These are phyloP conservation scores for Agrilus biguttatus DNA, from an alignment of 2,888 invertebrate species.

Conservation along the genomic window DNA sequence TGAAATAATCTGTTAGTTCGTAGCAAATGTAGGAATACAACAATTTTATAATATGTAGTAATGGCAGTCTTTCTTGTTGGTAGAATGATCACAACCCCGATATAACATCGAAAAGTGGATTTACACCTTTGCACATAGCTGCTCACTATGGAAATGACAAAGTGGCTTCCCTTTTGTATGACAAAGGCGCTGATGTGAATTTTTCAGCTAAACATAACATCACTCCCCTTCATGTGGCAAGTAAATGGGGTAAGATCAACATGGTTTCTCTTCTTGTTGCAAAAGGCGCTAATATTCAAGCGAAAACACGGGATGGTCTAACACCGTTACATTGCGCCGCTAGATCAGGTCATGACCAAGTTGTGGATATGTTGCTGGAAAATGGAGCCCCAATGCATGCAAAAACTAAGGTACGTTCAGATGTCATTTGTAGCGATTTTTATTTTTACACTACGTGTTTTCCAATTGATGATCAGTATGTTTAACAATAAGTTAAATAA, in stretches of 20 bases:
- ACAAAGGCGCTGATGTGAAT: constrained; percentile 89
- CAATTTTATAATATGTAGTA: too few relatives aligned
- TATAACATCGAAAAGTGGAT: constrained; percentile 92
- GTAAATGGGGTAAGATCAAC: constrained; percentile 95
- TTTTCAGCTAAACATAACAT: constrained; percentile 95
- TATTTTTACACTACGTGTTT: too few relatives aligned
- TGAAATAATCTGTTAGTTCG: too few relatives aligned
- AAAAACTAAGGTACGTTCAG: constrained; percentile 68
- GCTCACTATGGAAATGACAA: constrained; percentile 97
- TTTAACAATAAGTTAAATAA: too few relatives aligned
- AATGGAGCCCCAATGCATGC: constrained; percentile 86
- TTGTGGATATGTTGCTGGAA: constrained; percentile 77
- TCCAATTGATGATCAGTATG: too few relatives aligned
- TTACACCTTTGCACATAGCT: constrained; percentile 96
- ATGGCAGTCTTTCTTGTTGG: constrained; percentile 7
- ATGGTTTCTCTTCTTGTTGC: constrained; percentile 82
- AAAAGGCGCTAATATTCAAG: constrained; percentile 82
- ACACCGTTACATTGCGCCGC: constrained; percentile 96
- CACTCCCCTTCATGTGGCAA: constrained; percentile 94
- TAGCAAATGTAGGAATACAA: too few relatives aligned
- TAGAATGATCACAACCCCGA: constrained; percentile 94
- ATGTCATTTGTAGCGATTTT: not conserved
- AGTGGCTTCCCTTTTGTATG: constrained; percentile 76
- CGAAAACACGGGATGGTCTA: constrained; percentile 85
- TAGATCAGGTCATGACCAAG: constrained; percentile 88